Evolutionary conservation across 2,888 invertebrate genomes (phyloP), one percentile per base, ranked within the genome.

Genomic region (Lissocephala sabroskyi): DNA sequence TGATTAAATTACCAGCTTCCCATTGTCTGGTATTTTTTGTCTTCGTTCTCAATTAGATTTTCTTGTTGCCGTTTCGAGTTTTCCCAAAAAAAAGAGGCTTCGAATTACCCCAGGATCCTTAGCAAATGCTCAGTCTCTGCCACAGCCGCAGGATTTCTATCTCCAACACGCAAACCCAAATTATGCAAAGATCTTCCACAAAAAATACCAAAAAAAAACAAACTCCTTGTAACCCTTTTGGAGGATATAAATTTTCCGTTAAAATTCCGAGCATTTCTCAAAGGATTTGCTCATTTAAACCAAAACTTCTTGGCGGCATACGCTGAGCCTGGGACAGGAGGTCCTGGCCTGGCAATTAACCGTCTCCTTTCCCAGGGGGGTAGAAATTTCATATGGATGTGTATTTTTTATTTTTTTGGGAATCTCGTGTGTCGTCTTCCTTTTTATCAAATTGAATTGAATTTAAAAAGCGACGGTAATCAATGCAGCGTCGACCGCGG

Each of bases 221-320:
- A 42, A 49, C 54, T 47, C 50, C 56, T 49, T 53, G 45, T 18
- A 11, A 17, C 40, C 43, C 73, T n/a, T n/a, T n/a, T n/a, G n/a
- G n/a, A n/a, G n/a, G n/a, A n/a, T n/a, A 74, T 73, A 77, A 73
- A 73, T 73, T 77, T 74, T 68, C 71, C 66, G 76, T 77, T 77
- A 71, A 74, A 77, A 71, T 70, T 56, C 51, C 61, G 60, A 61
- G 63, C 65, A 68, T 63, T 63, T 63, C 39, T 17, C n/a, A 41
- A 16, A 30, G 36, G 56, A 56, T 59, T 66, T 66, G 76, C 68
- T 71, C 75, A 71, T 74, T 74, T 63, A 60, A 75, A 74, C 71
- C 62, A 61, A 73, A 73, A 67, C 62, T 62, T 18, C 16, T 58
- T 44, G 40, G 7, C 19, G 41, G 19, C 44, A 62, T 53, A 55